Evolutionary conservation across 2,888 invertebrate genomes (phyloP).

Genomic region (Calameuta filiformis): DNA sequence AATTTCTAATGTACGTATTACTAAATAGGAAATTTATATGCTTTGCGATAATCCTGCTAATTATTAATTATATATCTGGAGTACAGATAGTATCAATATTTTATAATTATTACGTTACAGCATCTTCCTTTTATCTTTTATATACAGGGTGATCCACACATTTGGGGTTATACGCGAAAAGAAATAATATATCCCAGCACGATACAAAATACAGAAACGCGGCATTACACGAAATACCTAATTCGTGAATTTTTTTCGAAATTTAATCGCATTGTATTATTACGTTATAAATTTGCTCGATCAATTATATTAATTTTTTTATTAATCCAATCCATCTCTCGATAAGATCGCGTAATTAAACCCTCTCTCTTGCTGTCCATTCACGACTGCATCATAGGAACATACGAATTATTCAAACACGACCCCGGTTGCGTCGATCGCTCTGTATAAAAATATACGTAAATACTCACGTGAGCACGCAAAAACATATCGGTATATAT

Average conservation of each 20-base stretch:
- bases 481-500: conserved; percentile 27
- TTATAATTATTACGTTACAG: conserved; percentile 25
- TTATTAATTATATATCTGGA: conserved; percentile 19
- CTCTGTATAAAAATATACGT: background rate
- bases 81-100: conserved; percentile 25
- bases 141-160: background rate
- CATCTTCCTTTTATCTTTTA: background rate
- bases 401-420: background rate
- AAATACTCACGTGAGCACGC: conserved; percentile 6
- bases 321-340: background rate
- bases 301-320: background rate
- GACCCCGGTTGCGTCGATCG: background rate
- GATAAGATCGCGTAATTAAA: background rate
- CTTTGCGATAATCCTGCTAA: conserved; percentile 15
- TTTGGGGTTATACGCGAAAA: background rate
- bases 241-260: background rate
- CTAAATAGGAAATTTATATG: conserved; percentile 24
- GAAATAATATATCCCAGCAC: background rate
- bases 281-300: background rate
- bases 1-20: conserved; percentile 16
- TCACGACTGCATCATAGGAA: background rate
- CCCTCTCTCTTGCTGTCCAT: background rate
- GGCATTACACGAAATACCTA: background rate
- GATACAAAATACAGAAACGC: background rate
- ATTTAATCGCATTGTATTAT: background rate